Conservation (phyloP, 1,140 invertebrate species). For the Orius laevigatus region DNA sequence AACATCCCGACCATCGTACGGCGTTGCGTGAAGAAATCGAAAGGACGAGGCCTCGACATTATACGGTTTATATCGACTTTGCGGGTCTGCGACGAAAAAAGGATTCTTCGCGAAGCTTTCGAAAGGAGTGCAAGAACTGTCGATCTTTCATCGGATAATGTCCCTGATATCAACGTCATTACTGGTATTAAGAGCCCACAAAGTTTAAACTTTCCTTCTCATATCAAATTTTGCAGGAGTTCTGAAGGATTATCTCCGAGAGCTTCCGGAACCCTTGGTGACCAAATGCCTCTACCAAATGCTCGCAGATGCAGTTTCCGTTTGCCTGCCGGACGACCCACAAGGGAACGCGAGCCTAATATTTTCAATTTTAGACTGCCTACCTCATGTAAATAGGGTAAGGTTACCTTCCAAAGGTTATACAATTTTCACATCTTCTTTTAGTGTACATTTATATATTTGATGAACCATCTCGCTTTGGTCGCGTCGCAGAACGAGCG, state of each 20-base stretch:
- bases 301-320: constrained; percentile 89
- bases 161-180: constrained; percentile 95
- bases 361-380: constrained; percentile 95
- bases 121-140: constrained; percentile 79
- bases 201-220: no score
- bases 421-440: not conserved
- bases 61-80: constrained; percentile 91
- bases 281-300: constrained; percentile 97
- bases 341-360: constrained; percentile 96
- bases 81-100: constrained; percentile 90
- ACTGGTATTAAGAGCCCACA: no score
- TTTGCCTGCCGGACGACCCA: constrained; percentile 89
- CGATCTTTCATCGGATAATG: constrained; percentile 87
- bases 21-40: constrained; percentile 94
- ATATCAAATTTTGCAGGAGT: no score
- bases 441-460: constrained; percentile 81
- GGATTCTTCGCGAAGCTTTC: constrained; percentile 84
- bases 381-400: constrained; percentile 88
- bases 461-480: constrained; percentile 85
- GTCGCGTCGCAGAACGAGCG: constrained; percentile 76
- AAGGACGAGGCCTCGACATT: constrained; percentile 83
- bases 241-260: constrained; percentile 92
- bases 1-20: constrained; percentile 69
- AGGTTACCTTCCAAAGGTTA: constrained; percentile 18
- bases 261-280: constrained; percentile 94